Conservation (phyloP, 2,113 vertebrate species). For the Holacanthus passer region DNA sequence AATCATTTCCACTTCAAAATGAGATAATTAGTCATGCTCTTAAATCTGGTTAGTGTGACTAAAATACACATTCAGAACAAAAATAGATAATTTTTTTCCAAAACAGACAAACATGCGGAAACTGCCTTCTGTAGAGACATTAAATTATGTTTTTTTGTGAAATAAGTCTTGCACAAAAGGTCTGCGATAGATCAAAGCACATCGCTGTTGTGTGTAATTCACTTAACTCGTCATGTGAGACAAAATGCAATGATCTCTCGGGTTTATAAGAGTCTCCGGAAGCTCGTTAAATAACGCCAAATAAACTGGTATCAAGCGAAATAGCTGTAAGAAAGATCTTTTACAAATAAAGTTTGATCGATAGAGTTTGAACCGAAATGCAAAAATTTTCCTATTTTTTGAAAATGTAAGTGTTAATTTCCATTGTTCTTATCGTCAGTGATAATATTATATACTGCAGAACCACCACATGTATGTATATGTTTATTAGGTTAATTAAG, state of each 20-base stretch:
- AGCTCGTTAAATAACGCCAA: not conserved
- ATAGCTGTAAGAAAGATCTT: not conserved
- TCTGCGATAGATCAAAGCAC: conserved; percentile 6
- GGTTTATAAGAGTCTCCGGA: too few species aligned
- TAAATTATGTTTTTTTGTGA: conserved; percentile 14
- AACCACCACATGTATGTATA: not conserved
- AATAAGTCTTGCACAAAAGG: not conserved
- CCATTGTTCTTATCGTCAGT: not conserved
- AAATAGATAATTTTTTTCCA: conserved; percentile 10
- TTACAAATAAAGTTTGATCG: not conserved
- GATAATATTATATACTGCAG: not conserved
- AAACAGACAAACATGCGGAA: conserved; percentile 31
- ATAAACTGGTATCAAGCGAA: not conserved
- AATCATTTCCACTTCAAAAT: conserved; percentile 63
- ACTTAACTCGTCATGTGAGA: not conserved
- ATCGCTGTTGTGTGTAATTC: not conserved
- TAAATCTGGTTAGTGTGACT: conserved; percentile 60
- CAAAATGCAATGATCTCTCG: not conserved
- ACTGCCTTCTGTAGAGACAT: conserved; percentile 14
- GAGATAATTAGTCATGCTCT: conserved; percentile 53
- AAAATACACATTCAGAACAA: conserved; percentile 45
- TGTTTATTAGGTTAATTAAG: not conserved
- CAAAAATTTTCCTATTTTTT: too few species aligned
- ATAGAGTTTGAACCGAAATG: not conserved
- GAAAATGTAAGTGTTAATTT: too few species aligned